Evolutionary conservation across 2,888 invertebrate species (phyloP).

Genomic region (Argyresthia goedartella): DNA sequence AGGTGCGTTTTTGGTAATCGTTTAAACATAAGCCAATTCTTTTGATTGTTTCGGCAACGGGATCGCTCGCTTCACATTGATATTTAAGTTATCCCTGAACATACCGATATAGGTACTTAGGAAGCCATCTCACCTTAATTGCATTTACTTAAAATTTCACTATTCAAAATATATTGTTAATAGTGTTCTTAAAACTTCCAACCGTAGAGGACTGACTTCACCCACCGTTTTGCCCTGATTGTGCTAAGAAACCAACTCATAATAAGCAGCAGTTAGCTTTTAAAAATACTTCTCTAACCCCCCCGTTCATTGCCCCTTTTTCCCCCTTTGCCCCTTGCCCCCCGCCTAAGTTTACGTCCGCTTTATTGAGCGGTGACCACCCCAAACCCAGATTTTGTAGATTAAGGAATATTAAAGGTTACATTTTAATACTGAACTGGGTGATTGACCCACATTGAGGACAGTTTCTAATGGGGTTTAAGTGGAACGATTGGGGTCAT

Average conservation of each 20-base stretch:
- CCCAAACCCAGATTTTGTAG: background rate
- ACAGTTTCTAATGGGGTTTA: constrained; percentile 10
- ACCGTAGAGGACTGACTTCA: background rate
- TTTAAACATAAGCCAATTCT: too few species aligned
- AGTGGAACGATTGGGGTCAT: too few species aligned
- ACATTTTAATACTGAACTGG: constrained; percentile 21
- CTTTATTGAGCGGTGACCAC: background rate
- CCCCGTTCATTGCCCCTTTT: constrained; percentile 9
- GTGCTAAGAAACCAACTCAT: constrained; percentile 17
- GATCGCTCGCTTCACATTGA: too few species aligned
- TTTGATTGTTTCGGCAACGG: too few species aligned
- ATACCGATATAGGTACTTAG: too few species aligned
- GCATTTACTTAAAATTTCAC: too few species aligned
- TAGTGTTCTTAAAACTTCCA: background rate
- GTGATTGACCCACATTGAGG: constrained; percentile 15
- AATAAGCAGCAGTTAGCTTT: constrained; percentile 16
- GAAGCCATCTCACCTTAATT: too few species aligned
- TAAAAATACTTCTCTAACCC: constrained; percentile 9
- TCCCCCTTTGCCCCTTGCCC: constrained; percentile 7
- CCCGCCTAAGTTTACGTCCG: constrained; percentile 5
- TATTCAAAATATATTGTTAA: too few species aligned
- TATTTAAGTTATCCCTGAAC: too few species aligned
- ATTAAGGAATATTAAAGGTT: constrained; percentile 2
- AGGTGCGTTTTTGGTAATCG: too few species aligned
- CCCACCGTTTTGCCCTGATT: constrained; percentile 13